Evolutionary conservation across 2,797 vertebrate species (phyloP), one percentile per base, ranked within the genome.

Genomic region (Miichthys miiuy): DNA sequence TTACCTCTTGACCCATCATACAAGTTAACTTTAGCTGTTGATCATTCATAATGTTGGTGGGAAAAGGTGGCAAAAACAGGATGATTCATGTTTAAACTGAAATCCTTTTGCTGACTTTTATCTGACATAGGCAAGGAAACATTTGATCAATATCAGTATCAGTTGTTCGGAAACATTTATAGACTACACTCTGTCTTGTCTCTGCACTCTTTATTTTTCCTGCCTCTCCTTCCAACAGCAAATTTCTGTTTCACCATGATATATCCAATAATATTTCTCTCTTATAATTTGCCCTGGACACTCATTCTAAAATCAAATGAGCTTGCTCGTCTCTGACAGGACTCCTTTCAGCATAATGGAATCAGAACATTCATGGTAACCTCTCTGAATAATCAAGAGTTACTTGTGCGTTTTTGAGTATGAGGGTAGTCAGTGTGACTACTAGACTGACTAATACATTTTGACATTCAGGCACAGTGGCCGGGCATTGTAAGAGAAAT

Each of bases 391-490:
- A 90, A 88, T 94, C 72, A 87, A 76, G 57, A 88, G 71, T 86
- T 87, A 88, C 77, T 76, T 71, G 63, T 72, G 75, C 38, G 30
- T 89, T 90, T 90, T 82, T 77, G 79, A 68, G 62, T 75, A 81
- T 82, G 75, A 85, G 67, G 79, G 63, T 23, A 85, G 65, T 81
- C 80, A 80, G 44, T 41, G 73, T 79, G 84, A 90, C 82, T 82
- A 67, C 73, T 78, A 68, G 65, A 81, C 54, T 54, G 80, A 79
- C 77, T 86, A 89, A 94, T 92, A 90, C 92, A 93, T 90, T 85
- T 84, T 92, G 91, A 87, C 90, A 92, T 90, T 92, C 83, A 85
- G 70, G 90, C 82, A 25, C 87, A 75, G 87, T 72, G n/a, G 79
- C 80, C 72, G 75, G 82, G 80, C 65, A 79, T 83, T 74, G 21